phyloP scores from a whole-genome alignment of 2,888 invertebrate genomes.

The Shargacucullia verbasci region DNA sequence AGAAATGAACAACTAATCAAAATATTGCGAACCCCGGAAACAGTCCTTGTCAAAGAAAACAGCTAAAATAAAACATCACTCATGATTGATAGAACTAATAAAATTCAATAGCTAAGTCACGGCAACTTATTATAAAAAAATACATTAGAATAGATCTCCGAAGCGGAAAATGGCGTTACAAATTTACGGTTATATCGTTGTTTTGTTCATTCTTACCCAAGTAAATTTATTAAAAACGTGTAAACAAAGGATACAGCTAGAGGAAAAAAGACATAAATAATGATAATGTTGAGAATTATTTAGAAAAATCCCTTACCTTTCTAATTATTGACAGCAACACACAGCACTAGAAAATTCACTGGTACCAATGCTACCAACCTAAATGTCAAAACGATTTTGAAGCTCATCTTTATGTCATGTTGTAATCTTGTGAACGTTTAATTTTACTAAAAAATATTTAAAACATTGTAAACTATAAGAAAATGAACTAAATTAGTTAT shows the following conservation, averaged over 20 bases:
- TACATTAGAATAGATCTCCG: constrained; percentile 75
- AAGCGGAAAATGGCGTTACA: constrained; percentile 86
- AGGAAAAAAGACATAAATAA: constrained; percentile 25
- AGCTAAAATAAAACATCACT: constrained; percentile 23
- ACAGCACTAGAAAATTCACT: constrained; percentile 83
- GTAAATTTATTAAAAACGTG: constrained; percentile 6
- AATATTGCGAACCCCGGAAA: constrained; percentile 37
- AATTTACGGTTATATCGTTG: constrained; percentile 70
- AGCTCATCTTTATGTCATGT: constrained; percentile 17
- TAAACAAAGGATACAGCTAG: constrained; percentile 9
- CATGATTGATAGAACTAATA: constrained; percentile 35
- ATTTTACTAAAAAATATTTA: too few species aligned
- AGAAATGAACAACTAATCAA: constrained; percentile 63
- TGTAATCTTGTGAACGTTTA: too few species aligned
- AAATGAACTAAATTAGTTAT: too few species aligned
- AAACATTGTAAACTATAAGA: too few species aligned
- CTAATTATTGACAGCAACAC: constrained; percentile 84
- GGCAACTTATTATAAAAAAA: constrained; percentile 68
- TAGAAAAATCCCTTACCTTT: constrained; percentile 81
- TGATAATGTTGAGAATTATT: constrained; percentile 51
- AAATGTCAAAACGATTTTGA: constrained; percentile 41
- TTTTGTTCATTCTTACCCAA: constrained; percentile 26
- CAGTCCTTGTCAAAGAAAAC: constrained; percentile 4
- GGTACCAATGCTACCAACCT: constrained; percentile 52
- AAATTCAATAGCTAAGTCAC: constrained; percentile 49